These are phyloP conservation scores for Thecophora atra DNA, from an alignment of 2,888 invertebrate species.

Conservation along the genomic window DNA sequence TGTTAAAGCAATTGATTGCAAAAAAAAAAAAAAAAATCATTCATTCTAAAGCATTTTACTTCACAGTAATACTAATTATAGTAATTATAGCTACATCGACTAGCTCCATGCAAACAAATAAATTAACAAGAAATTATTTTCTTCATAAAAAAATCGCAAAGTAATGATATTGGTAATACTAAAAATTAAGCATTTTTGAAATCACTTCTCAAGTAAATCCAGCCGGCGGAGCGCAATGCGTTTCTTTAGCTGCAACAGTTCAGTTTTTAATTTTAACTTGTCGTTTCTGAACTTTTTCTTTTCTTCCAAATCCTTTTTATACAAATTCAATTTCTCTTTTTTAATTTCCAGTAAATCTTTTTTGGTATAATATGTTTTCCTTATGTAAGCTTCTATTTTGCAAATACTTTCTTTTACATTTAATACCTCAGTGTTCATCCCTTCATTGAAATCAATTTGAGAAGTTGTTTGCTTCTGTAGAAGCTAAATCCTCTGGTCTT, in stretches of 20 bases:
- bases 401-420: neutral
- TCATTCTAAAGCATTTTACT: no score
- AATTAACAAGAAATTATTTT: no score
- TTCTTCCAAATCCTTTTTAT: neutral
- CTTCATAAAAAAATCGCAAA: neutral
- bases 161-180: neutral
- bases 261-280: neutral
- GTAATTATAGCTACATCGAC: no score
- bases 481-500: neutral
- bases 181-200: neutral
- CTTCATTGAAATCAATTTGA: neutral
- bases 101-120: no score
- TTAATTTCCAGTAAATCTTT: neutral
- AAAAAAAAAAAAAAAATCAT: no score
- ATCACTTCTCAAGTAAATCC: neutral
- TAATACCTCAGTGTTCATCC: neutral
- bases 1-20: no score
- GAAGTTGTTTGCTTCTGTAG: neutral
- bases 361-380: neutral
- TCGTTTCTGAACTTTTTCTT: neutral
- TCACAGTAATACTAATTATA: no score
- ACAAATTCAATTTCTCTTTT: neutral
- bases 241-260: neutral
- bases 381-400: neutral
- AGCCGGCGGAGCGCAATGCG: neutral